phyloP scores from a whole-genome alignment of 2,113 vertebrate genomes.

The Myxocyprinus asiaticus region DNA sequence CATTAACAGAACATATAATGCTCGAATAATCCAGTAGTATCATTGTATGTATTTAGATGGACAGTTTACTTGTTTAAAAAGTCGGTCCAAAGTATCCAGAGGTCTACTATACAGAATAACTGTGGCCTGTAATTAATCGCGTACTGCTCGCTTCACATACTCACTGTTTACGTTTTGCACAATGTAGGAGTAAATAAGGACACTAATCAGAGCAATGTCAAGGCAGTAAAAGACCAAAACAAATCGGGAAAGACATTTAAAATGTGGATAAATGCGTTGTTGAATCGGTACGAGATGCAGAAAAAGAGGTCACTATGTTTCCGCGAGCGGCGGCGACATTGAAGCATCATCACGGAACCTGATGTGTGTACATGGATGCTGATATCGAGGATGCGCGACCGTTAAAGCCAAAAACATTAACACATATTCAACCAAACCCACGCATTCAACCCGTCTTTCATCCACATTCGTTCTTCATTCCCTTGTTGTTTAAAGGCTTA shows the following conservation, averaged over 20 bases:
- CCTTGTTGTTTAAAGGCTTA: constrained; percentile 59
- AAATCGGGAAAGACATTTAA: too few species aligned
- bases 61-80: too few species aligned
- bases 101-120: too few species aligned
- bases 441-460: not conserved
- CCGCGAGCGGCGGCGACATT: constrained; percentile 14
- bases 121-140: constrained; percentile 22
- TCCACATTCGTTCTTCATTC: not conserved
- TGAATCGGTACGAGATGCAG: constrained; percentile 6
- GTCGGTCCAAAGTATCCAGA: too few species aligned
- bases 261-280: not conserved
- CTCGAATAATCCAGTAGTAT: too few species aligned
- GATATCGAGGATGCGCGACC: too few species aligned
- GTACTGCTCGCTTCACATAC: not conserved
- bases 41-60: too few species aligned
- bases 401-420: too few species aligned
- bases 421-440: not conserved
- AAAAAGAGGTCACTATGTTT: constrained; percentile 65
- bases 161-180: not conserved
- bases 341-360: constrained; percentile 40
- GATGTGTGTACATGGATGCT: not conserved
- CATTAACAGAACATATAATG: too few species aligned
- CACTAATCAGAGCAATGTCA: not conserved
- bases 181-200: not conserved
- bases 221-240: not conserved